Evolutionary conservation across 2,888 invertebrate species (phyloP), one percentile per base, ranked within the genome.

Genomic region (Anoncus sp.): DNA sequence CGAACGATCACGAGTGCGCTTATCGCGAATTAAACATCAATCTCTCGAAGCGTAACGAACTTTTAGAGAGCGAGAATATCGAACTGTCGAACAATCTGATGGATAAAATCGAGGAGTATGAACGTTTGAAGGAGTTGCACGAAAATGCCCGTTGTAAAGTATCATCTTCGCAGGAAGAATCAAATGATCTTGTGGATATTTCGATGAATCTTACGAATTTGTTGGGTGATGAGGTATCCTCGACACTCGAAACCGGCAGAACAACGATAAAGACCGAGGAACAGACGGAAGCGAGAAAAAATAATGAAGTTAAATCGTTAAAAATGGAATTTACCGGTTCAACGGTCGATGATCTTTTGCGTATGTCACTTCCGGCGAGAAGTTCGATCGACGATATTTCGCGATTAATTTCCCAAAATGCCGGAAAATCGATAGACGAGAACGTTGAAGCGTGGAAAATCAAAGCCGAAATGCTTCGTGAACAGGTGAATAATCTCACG

Each of bases 91-190:
- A 80, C 9, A 82, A 84, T 51, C 69, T 90, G 12, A 89, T 87
- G 62, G 85, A 87, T 1, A 87, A 85, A 53, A 85, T 87, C 27
- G 88, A 88, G 57, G 88, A 89, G 22, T 85, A 81, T 43, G 89
- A 90, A 38, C 72, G 24, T 20, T 53, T 87, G 3, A 86, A 77
- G 59, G 80, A 87, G 24, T 76, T 85, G 6, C 77, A 81, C 3
- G 79, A 86, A 0, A 51, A 78, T 3, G 47, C 87, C n/a, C 81
- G 82, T 10, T n/a, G 31, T 14, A 49, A 53, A 70, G 22, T 10
- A 2, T 51, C 55, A 18, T n/a, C 40, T 10, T 16, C 20, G 9
- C 14, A 16, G 12, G 18, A 38, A 10, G n/a, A 71, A 31, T 35
- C 70, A 1, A 35, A 60, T 7, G 62, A 62, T 3, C 72, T 79